Base-by-base conservation (phyloP, 1,140 invertebrate species). In the Trichonephila clavipes region DNA sequence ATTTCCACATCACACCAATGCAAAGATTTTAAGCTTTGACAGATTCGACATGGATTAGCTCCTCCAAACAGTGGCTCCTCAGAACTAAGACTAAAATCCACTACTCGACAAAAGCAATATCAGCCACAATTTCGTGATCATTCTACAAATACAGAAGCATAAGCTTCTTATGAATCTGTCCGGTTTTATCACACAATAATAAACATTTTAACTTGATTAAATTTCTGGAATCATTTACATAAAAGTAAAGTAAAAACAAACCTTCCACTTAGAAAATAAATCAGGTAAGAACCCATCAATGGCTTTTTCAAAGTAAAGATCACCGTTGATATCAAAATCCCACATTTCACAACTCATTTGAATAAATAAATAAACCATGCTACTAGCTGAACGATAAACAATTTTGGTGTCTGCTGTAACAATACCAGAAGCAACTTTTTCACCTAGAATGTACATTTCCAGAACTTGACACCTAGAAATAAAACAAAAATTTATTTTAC, bases 341-440 rank as follows among this genome's bases (percentile, higher is more conserved):
- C 99, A 99, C 99, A 99, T 99, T 97, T 99, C 99, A 4, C 98
- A 98, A 94, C 98, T 99, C 99, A 99, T 99, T 97, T 99, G 99
- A 94, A 99, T 97, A 95, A 99, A 99, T 1, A 99, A 96, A 95
- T 99, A 99, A 0, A 99, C 98, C 97, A 99, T 99, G 72, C 98
- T 98, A 8, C 99, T 99, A 0, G 98, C 98, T 18, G 99, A 99
- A 94, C 99, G 97, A 96, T 99, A 99, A 0, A 99, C 98, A 94
- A 99, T 96, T 97, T 99, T 99, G 0, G 99, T 99, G 93, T 99
- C 98, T 94, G 99, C 97, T 0, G 97, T 98, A 64, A 99, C 98
- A 28, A 99, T 98, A 28, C 99, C 99, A 96, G 98, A 99, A 14
- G 98, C 98, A 6, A 99, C 98, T 95, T 98, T 96, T 95, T 99